Percentiles rank a stretch among this genome's conserved stretches.
phyloP scores from a whole-genome alignment of 2,888 invertebrate genomes.

The Halocaridina rubra region DNA sequence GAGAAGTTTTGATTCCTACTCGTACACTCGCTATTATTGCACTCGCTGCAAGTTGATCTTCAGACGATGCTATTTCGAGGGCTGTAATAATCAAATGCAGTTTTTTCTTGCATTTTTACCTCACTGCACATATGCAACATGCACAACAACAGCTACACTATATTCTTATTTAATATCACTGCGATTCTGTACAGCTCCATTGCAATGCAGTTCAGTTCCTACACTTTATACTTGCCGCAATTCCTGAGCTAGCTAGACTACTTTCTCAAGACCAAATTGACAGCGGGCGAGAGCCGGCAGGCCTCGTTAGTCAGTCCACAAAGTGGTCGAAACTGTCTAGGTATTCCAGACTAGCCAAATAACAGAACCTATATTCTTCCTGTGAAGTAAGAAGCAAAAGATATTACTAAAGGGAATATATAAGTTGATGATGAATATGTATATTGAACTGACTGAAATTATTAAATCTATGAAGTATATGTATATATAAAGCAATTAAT shows the following conservation, averaged over 20 bases:
- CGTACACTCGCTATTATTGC: constrained; percentile 35
- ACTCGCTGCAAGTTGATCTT: constrained; percentile 24
- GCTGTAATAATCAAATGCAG: neutral
- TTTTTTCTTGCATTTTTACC: neutral
- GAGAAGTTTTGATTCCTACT: constrained; percentile 40
- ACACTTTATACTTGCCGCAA: constrained; percentile 19
- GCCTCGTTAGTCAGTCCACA: constrained; percentile 60
- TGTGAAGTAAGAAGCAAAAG: no score
- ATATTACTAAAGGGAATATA: no score
- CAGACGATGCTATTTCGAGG: constrained; percentile 10
- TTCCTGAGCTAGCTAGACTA: constrained; percentile 18
- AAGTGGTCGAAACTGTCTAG: constrained; percentile 94
- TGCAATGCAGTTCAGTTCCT: neutral
- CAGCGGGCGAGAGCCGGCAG: constrained; percentile 44
- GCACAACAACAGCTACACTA: neutral
- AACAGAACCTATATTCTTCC: constrained; percentile 99
- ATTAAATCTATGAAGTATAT: no score
- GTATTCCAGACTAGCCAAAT: constrained; percentile 97
- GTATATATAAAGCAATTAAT: no score
- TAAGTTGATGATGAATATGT: no score
- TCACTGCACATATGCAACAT: neutral
- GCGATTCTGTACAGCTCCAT: neutral
- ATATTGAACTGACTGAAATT: no score
- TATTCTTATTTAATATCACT: neutral
- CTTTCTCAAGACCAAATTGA: constrained; percentile 49